Percentiles rank a stretch among this genome's conserved stretches.
These are phyloP conservation scores for Tetragonisca angustula DNA, from an alignment of 2,888 invertebrate species.

Conservation along the genomic window DNA sequence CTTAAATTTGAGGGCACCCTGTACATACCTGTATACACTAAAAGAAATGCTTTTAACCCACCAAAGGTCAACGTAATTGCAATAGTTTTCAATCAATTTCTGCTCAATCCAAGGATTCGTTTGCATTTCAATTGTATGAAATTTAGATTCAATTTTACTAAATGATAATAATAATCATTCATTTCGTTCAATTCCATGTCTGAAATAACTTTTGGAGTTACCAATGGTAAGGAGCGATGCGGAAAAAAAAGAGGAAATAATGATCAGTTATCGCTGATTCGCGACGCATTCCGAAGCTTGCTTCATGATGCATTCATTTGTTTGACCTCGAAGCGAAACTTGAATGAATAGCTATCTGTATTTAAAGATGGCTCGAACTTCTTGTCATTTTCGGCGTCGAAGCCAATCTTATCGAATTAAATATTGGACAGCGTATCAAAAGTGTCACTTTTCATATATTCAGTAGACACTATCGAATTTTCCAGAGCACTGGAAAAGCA, in stretches of 20 bases:
- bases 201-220: not conserved
- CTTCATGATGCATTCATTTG: conserved; percentile 47
- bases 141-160: not conserved
- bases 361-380: conserved; percentile 27
- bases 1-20: too few species aligned
- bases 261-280: conserved; percentile 8
- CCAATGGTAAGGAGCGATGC: not conserved
- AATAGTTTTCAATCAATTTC: too few species aligned
- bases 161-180: not conserved
- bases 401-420: not conserved
- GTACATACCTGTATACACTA: too few species aligned
- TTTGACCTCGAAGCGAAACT: conserved; percentile 43
- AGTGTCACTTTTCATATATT: too few species aligned
- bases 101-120: too few species aligned
- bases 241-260: not conserved
- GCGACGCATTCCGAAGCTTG: conserved; percentile 20
- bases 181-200: too few species aligned
- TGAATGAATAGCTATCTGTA: conserved; percentile 53
- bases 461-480: too few species aligned
- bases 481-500: too few species aligned
- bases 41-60: too few species aligned
- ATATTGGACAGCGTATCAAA: not conserved
- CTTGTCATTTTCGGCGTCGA: not conserved
- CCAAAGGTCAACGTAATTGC: too few species aligned
- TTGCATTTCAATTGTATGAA: too few species aligned